These are phyloP conservation scores for Penaeus japonicus DNA, from an alignment of 1,140 invertebrate genomes.

Conservation along the genomic window DNA sequence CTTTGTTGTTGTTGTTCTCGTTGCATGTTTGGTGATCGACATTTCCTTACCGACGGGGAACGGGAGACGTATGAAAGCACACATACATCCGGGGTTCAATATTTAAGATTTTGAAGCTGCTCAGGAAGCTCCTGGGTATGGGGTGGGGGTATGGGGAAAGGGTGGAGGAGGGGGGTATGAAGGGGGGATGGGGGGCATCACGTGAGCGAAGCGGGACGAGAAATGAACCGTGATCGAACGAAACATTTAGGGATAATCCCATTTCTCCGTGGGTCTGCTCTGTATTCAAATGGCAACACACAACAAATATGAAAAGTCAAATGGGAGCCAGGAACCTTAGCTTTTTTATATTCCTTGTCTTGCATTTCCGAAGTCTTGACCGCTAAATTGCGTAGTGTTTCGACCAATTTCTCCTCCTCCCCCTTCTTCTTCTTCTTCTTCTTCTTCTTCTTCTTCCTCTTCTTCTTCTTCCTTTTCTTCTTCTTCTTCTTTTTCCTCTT, in stretches of 20 bases:
- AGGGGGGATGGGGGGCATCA: no score
- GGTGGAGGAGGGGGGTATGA: no score
- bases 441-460: background rate
- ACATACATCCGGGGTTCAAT: background rate
- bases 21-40: background rate
- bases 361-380: conserved; percentile 57
- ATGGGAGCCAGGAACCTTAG: conserved; percentile 53
- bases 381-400: conserved; percentile 43
- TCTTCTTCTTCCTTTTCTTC: background rate
- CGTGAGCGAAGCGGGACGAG: background rate
- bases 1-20: background rate
- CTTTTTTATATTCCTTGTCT: conserved; percentile 50
- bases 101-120: conserved; percentile 20
- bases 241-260: conserved; percentile 52
- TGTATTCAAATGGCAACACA: conserved; percentile 59
- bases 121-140: background rate
- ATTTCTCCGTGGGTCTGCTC: conserved; percentile 54
- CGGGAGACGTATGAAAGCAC: no score
- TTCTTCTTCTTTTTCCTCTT: background rate
- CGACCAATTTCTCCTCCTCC: background rate
- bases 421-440: background rate
- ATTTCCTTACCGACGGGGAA: background rate
- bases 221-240: conserved; percentile 49
- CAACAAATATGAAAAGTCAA: conserved; percentile 59
- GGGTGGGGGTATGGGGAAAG: no score